These are phyloP conservation scores for Harpegnathos saltator DNA, from an alignment of 1,140 invertebrate genomes.

Conservation along the genomic window DNA sequence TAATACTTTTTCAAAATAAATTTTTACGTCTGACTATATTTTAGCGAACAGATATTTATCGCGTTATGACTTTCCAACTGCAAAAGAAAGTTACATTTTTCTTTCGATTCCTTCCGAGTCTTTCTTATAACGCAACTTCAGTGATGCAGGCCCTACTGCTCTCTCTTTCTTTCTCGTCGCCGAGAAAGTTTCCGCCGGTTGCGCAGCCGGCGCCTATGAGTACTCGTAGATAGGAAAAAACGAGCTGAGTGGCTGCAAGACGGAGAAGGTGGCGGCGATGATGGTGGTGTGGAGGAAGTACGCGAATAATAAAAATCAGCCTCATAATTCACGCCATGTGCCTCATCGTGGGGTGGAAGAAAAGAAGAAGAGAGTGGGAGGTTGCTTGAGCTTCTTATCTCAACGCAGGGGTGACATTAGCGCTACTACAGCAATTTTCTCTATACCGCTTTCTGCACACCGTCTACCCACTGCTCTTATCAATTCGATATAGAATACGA, in stretches of 20 bases:
- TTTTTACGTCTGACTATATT: neutral
- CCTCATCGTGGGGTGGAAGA: constrained; percentile 77
- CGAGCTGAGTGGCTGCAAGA: constrained; percentile 62
- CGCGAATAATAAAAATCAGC: constrained; percentile 86
- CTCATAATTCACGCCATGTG: constrained; percentile 84
- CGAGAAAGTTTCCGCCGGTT: constrained; percentile 74
- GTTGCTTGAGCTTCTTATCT: constrained; percentile 84
- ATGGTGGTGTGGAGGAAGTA: constrained; percentile 61
- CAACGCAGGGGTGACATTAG: constrained; percentile 82
- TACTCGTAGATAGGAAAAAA: constrained; percentile 73
- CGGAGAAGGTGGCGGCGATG: constrained; percentile 30
- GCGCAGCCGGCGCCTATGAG: constrained; percentile 77
- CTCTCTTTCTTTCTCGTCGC: constrained; percentile 57
- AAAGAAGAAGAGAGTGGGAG: constrained; percentile 37
- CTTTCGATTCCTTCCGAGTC: constrained; percentile 57
- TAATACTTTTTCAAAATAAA: constrained; percentile 11
- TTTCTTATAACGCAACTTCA: constrained; percentile 50
- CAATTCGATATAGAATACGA: neutral
- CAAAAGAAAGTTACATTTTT: constrained; percentile 57
- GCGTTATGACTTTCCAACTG: constrained; percentile 35
- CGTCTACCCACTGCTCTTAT: constrained; percentile 13
- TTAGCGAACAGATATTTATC: constrained; percentile 29
- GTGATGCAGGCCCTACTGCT: constrained; percentile 20
- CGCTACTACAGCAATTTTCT: constrained; percentile 83
- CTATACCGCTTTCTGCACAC: constrained; percentile 75